Evolutionary conservation across 30 jellyfish, hydroid and myxozoan genomes (phyloP).

Genomic region (Rhopilema esculentum): DNA sequence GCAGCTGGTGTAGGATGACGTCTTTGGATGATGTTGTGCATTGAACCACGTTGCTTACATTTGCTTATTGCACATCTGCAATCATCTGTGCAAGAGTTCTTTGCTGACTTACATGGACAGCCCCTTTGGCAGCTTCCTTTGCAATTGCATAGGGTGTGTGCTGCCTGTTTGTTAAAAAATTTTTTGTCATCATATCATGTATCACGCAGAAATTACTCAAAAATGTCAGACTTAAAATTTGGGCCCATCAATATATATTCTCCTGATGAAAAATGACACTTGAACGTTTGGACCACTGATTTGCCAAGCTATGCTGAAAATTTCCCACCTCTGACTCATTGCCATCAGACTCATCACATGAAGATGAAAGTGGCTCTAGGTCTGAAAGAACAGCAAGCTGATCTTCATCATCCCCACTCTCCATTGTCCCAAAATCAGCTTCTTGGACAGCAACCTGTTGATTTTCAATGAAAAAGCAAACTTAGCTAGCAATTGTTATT

Average conservation of each 20-base stretch:
- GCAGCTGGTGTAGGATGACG: constrained; percentile 1
- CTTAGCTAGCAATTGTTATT: too few relatives aligned
- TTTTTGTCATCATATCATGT: not conserved
- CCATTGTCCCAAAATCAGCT: constrained; percentile 4
- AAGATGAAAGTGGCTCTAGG: not conserved
- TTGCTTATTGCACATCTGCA: constrained; percentile 2
- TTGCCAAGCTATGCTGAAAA: not conserved
- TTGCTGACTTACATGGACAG: constrained; percentile 1
- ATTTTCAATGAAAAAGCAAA: too few relatives aligned
- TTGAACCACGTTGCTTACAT: constrained; percentile 1
- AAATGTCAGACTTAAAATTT: not conserved
- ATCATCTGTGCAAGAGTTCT: constrained; percentile 1
- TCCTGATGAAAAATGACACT: not conserved
- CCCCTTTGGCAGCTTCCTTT: constrained; percentile 6
- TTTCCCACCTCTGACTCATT: not conserved
- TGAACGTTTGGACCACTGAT: not conserved
- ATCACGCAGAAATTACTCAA: not conserved
- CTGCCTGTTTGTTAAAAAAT: constrained; percentile 1
- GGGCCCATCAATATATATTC: not conserved
- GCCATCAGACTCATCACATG: not conserved
- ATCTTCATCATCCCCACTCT: constrained; percentile 28
- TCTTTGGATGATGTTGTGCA: not conserved
- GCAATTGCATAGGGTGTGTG: constrained; percentile 6
- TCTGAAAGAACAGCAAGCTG: constrained; percentile 3
- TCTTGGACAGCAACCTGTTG: constrained; percentile 5